Evolutionary conservation across 2,888 invertebrate species (phyloP), one percentile per base, ranked within the genome.

Genomic region (Merodon equestris): DNA sequence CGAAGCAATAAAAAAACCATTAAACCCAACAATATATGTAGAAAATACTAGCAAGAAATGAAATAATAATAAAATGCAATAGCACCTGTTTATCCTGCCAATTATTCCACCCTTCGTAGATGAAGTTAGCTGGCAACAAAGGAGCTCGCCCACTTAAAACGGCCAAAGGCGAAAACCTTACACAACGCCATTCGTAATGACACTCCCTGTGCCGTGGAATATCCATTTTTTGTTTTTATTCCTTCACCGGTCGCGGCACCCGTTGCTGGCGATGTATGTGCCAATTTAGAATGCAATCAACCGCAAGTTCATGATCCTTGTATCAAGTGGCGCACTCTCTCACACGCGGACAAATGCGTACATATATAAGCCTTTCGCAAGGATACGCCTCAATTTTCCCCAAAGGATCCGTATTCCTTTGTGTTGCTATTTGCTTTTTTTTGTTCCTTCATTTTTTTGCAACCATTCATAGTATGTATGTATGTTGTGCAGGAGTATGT

Each of bases 281-380:
- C 72, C 72, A 77, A 77, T 68, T 73, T 74, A 68, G 73, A 79
- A 79, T 79, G 77, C 73, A 79, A 73, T 79, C 77, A 79, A 73
- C 73, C 73, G 54, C 77, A 73, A 73, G 77, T 73, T 79, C 73
- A 79, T 68, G 77, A 79, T 79, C 58, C 77, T 73, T 73, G 67
- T 77, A 72, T 71, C 64, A 76, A 66, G 70, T 68, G 64, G 53
- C 36, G 47, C 34, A 54, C 45, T 27, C 27, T 7, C 27, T 27
- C 27, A 27, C 27, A 27, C 27, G 3, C 27, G 54, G 40, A 64
- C 47, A 60, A 34, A 53, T 38, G 10, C 17, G 15, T 12, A 15
- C 4, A n/a, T 14, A n/a, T 48, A 27, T 7, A 44, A 38, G 40
- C 12, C 40, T 54, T 27, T 14, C 17, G 50, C 38, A 38, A 58